Base-by-base conservation (phyloP, 1,140 invertebrate genomes). In the Akabosia matsudoensis region DNA sequence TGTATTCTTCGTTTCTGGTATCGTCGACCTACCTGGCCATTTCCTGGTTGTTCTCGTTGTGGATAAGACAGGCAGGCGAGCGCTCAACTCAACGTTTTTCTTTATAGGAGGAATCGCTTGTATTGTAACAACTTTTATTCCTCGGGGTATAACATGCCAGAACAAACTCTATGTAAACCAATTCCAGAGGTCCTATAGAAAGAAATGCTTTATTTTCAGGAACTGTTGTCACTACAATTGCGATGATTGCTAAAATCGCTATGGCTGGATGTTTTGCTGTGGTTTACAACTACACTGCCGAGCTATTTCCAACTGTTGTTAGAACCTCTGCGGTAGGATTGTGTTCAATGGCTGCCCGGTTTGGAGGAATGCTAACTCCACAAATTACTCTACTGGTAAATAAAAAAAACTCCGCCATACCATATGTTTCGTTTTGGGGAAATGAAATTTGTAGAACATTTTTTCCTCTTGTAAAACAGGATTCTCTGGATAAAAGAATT, bases 251-350 rank as follows among this genome's bases (percentile, higher is more conserved):
- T n/a, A 79, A 80, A 28, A 78, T 86, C 72, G 84, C 85, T 22
- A 89, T 95, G 82, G 91, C 93, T 10, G 91, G 91, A 52, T 92
- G 93, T 0, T 96, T 96, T 85, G 92, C 92, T 45, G 91, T 72
- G 30, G 30, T 74, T 54, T 74, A 56, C 22, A 76, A 78, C 52
- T 78, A 76, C 33, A 78, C 94, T 0, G 93, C 94, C 0, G 94
- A 97, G 85, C 83, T 95, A 1, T 95, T 94, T 81, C 94, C 95
- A 4, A 97, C 95, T 0, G 92, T 94, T 0, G 87, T 97, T 0
- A 87, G 95, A 52, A 96, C 95, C 82, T 92, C 93, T 0, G 94
- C 91, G 0, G 85, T 97, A 73, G 95, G 95, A 0, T 86, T 94
- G 34, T 92, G 93, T 13, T 93, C 93, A 0, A 94, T 94, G 90